Evolutionary conservation across 2,113 vertebrate genomes (phyloP), one percentile per base, ranked within the genome.

Genomic region (Catagonus wagneri): DNA sequence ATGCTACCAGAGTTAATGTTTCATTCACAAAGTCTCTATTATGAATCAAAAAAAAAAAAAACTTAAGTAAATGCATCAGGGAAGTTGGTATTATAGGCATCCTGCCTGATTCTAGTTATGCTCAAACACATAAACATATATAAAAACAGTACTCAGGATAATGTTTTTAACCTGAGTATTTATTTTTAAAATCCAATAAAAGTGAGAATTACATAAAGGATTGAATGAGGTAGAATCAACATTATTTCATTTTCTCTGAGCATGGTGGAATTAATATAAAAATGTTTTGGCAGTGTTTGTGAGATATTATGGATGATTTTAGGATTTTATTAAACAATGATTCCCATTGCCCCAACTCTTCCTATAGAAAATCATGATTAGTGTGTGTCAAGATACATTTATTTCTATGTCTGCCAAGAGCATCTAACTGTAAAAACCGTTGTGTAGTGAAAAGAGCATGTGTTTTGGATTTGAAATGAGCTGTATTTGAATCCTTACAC

Each of bases 301-400:
- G 84, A 78, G 27, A 52, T 66, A 80, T 44, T 89, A 54, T 56
- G 66, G 15, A 68, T 83, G 56, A 72, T 84, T 78, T 95, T 63
- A 86, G 5, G 12, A 81, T 90, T 92, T 90, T 93, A 97, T 93
- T 74, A 68, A 95, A 85, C 60, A 79, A 63, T 69, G 85, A 97
- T 75, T 68, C 22, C 72, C 90, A 52, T 39, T 88, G 39, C 16
- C 89, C 92, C 65, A 52, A 68, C 50, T 3, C 8, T 11, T 88
- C 76, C 80, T 81, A 3, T 74, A 92, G 60, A 76, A 96, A 90
- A 87, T 85, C 27, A 74, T 86, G 69, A 96, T 97, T 94, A 95
- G 25, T 65, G 17, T 72, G 29, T 96, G 94, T 96, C 88, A 93
- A 85, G 93, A 75, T 44, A 27, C 39, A 95, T 93, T 95, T 92